These are phyloP conservation scores for Sapayoa aenigma DNA, from an alignment of 2,113 vertebrate genomes.

Conservation along the genomic window DNA sequence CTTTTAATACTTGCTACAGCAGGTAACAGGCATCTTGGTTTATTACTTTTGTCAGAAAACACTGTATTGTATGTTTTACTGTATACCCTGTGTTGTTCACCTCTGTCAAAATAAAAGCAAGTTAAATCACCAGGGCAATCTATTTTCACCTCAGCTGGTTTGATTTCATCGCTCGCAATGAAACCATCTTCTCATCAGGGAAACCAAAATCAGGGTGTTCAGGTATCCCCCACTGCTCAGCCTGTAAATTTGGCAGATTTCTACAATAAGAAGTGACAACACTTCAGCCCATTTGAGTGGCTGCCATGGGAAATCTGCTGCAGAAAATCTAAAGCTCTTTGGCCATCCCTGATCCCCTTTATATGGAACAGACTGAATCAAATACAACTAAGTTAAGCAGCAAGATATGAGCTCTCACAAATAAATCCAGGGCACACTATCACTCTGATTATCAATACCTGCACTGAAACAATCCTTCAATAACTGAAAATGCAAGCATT, in stretches of 20 bases:
- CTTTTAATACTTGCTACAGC: neutral
- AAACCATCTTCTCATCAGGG: neutral
- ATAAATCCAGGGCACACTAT: neutral
- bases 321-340: neutral
- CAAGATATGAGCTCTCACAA: neutral
- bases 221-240: neutral
- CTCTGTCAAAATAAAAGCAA: neutral
- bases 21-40: neutral
- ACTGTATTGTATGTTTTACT: neutral
- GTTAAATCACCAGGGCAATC: neutral
- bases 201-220: neutral
- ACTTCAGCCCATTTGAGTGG: neutral
- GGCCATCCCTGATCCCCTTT: neutral
- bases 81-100: neutral
- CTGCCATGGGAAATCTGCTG: neutral
- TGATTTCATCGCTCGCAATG: neutral
- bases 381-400: neutral
- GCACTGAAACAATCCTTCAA: neutral
- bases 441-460: neutral
- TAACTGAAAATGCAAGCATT: neutral
- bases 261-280: neutral
- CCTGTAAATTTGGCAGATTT: neutral
- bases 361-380: neutral
- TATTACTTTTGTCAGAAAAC: conserved; percentile 35
- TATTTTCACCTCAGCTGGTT: neutral